These are phyloP conservation scores for Etheostoma nigrum DNA, from an alignment of 2,797 vertebrate genomes.

Conservation along the genomic window DNA sequence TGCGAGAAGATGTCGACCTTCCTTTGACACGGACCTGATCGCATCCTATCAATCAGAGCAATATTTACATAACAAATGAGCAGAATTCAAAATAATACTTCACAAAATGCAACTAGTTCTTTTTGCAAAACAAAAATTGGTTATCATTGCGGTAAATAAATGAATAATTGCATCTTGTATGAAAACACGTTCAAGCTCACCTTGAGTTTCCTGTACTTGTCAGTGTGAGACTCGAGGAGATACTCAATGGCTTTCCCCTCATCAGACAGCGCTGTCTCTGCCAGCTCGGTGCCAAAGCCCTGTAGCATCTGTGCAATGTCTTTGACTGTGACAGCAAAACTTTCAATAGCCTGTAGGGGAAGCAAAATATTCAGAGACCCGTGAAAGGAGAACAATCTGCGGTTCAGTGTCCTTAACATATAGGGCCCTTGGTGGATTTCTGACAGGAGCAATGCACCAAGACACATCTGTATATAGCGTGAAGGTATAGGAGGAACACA, in stretches of 20 bases:
- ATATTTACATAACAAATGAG: not conserved
- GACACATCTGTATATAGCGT: too few relatives aligned
- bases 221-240: conserved; percentile 89
- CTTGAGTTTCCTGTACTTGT: conserved; percentile 94
- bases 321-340: conserved; percentile 96
- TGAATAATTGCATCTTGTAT: not conserved
- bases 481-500: not conserved
- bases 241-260: conserved; percentile 88
- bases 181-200: conserved; percentile 66
- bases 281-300: conserved; percentile 93
- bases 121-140: not conserved
- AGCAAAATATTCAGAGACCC: not conserved
- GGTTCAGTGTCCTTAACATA: not conserved
- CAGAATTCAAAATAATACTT: conserved; percentile 4
- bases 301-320: conserved; percentile 97
- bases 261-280: conserved; percentile 90
- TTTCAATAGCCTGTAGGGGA: conserved; percentile 92
- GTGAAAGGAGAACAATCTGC: not conserved
- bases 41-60: conserved; percentile 84
- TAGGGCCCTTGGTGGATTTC: not conserved
- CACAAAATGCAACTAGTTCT: not conserved
- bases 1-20: conserved; percentile 90
- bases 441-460: not conserved
- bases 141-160: not conserved
- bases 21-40: conserved; percentile 92